Evolutionary conservation across 2,888 invertebrate species (phyloP).

Genomic region (Ceriagrion tenellum): DNA sequence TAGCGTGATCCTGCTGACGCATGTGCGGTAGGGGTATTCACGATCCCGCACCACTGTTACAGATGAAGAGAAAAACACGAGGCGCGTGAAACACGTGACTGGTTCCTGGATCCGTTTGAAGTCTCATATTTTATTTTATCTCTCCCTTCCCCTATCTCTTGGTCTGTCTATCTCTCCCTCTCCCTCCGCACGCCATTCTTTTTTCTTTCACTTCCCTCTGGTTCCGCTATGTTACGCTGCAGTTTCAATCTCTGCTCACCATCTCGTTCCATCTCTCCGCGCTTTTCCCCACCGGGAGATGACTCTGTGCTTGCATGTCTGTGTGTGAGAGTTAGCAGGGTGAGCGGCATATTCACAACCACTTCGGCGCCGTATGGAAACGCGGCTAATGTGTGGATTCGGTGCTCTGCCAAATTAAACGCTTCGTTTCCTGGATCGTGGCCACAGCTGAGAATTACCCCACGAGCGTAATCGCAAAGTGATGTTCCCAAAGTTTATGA

Average conservation of each 20-base stretch:
- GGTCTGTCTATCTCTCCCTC: background rate
- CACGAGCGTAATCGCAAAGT: background rate
- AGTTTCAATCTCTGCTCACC: background rate
- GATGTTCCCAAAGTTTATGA: background rate
- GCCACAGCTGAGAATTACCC: background rate
- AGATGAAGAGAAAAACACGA: background rate
- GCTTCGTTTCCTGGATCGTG: constrained; percentile 6
- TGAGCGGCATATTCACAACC: background rate
- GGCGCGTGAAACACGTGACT: background rate
- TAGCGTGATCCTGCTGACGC: background rate
- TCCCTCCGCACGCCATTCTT: background rate
- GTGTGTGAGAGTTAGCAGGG: no score
- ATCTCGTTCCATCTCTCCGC: background rate
- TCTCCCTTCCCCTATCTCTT: background rate
- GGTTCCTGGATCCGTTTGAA: background rate
- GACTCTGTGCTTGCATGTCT: no score
- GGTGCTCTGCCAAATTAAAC: background rate
- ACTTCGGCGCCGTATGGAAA: background rate
- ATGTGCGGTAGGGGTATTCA: background rate
- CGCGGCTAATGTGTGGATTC: constrained; percentile 7
- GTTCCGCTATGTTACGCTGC: background rate
- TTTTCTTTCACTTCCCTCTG: background rate
- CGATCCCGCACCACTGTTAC: background rate
- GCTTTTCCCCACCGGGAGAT: background rate
- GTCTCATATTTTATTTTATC: background rate